These are phyloP conservation scores for Pygmarrhopalites habei DNA, from an alignment of 1,140 invertebrate genomes.

Conservation along the genomic window DNA sequence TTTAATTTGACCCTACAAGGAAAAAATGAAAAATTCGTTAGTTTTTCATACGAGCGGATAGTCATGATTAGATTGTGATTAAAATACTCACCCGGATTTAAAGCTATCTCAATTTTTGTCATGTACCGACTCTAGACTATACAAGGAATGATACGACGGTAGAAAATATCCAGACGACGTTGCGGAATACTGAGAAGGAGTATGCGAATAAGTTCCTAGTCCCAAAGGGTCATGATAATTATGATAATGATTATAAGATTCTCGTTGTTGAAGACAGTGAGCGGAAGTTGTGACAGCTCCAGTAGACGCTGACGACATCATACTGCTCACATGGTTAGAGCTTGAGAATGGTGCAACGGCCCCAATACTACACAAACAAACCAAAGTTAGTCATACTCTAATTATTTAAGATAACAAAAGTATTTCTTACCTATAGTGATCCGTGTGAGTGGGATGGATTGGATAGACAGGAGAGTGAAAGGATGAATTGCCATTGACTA, in stretches of 20 bases:
- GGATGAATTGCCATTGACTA: slow-evolving; percentile 49
- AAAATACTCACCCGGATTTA: too few species aligned
- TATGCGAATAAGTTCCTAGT: slow-evolving; percentile 56
- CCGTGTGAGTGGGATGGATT: slow-evolving; percentile 41
- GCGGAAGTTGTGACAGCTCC: slow-evolving; percentile 50
- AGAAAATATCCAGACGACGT: slow-evolving; percentile 22
- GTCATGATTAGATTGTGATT: too few species aligned
- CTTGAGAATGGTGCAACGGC: slow-evolving; percentile 42
- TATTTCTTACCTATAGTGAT: slow-evolving; percentile 54
- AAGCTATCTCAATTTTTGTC: slow-evolving; percentile 18
- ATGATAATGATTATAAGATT: slow-evolving; percentile 47
- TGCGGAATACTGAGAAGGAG: slow-evolving; percentile 49
- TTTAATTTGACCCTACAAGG: too few species aligned
- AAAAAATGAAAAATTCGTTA: too few species aligned
- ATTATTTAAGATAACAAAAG: background rate
- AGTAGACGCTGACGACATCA: slow-evolving; percentile 43
- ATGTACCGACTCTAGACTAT: slow-evolving; percentile 21
- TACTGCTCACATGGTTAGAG: slow-evolving; percentile 34
- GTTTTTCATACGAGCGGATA: too few species aligned
- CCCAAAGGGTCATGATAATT: slow-evolving; percentile 61
- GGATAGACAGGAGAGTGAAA: slow-evolving; percentile 49
- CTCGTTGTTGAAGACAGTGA: slow-evolving; percentile 59
- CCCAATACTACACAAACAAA: slow-evolving; percentile 15
- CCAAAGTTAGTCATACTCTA: background rate
- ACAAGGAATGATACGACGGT: slow-evolving; percentile 20